Conservation (phyloP, 2,888 invertebrate genomes). For the Caenorhabditis becei region DNA sequence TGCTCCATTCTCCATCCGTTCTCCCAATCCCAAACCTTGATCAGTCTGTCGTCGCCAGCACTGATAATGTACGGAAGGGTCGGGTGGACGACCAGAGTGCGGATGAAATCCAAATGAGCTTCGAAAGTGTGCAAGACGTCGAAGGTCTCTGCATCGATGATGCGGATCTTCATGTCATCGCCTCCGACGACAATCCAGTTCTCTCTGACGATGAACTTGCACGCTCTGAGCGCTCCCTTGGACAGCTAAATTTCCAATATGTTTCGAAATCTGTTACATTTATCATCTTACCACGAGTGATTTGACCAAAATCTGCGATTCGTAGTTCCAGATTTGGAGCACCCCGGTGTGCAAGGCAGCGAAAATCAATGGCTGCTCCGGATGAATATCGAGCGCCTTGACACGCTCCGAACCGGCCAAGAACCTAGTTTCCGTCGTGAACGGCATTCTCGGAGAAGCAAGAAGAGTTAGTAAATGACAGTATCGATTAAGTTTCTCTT, state of each 20-base stretch:
- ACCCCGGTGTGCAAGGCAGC: constrained; percentile 97
- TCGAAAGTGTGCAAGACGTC: constrained; percentile 95
- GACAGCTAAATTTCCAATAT: constrained; percentile 60
- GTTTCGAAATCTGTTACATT: not conserved
- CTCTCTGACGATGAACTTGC: constrained; percentile 92
- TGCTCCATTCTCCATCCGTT: constrained; percentile 95
- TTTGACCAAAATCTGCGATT: constrained; percentile 87
- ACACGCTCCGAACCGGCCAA: constrained; percentile 97
- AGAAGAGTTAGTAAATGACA: not conserved
- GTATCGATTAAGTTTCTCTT: not conserved
- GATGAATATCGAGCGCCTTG: constrained; percentile 96
- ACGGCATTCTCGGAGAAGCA: not conserved
- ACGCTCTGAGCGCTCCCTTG: constrained; percentile 91
- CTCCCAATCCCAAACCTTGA: constrained; percentile 99
- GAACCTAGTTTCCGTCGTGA: constrained; percentile 92
- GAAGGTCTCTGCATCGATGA: constrained; percentile 85
- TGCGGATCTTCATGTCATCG: constrained; percentile 82
- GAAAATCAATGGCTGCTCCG: constrained; percentile 96
- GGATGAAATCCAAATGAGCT: constrained; percentile 97
- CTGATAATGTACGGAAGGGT: constrained; percentile 96
- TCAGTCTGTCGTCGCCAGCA: constrained; percentile 92
- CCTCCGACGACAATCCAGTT: constrained; percentile 99
- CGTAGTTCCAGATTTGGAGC: constrained; percentile 98
- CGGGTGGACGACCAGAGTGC: constrained; percentile 94
- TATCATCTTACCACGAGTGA: constrained; percentile 85